Base-by-base conservation (phyloP, 2,797 vertebrate species). In the Rhinogobio ventralis region DNA sequence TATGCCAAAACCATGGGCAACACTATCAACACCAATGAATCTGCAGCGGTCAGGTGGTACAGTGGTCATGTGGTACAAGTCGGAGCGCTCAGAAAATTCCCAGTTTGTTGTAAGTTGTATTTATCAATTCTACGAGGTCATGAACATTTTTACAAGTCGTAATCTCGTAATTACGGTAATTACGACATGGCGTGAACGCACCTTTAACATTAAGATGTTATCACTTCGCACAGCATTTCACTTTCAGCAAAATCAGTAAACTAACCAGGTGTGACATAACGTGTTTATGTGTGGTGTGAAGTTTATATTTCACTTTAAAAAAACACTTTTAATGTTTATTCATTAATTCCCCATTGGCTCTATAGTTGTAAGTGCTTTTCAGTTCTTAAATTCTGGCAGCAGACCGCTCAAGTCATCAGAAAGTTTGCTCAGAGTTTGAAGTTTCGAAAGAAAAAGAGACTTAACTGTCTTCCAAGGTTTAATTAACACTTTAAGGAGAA, bases 321-420 rank as follows among this genome's bases (percentile, higher is more conserved):
- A 82, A 2, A 36, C 25, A n/a, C 13, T 75, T 46, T 45, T 45
- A n/a, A 0, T 15, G 19, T 72, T 57, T 60, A 55, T 73, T 73
- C 53, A 33, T 75, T 53, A 53, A 9, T 53, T 83, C 45, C 73
- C 67, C 60, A 46, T 23, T 36, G 28, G 45, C 9, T 51, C 15
- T 75, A 33, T 82, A 51, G 69, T 60, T 74, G 20, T 49, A 73
- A 17, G 53, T 82, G 68, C n/a, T 51, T 25, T 82, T 64, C 13
- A 19, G 57, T 25, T 74, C 15, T 36, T 2, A 62, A 25, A 49
- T 71, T 49, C 53, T 62, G 53, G 68, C 51, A 72, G 68, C 69
- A 25, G 5, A 33, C 4, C 20, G 13, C 28, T 82, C 33, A 66
- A 30, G 72, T 36, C 62, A 67, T 76, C 23, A 42, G 17, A 83